These are phyloP conservation scores for Dasypogon diadema DNA, from an alignment of 2,888 invertebrate species.

Conservation along the genomic window DNA sequence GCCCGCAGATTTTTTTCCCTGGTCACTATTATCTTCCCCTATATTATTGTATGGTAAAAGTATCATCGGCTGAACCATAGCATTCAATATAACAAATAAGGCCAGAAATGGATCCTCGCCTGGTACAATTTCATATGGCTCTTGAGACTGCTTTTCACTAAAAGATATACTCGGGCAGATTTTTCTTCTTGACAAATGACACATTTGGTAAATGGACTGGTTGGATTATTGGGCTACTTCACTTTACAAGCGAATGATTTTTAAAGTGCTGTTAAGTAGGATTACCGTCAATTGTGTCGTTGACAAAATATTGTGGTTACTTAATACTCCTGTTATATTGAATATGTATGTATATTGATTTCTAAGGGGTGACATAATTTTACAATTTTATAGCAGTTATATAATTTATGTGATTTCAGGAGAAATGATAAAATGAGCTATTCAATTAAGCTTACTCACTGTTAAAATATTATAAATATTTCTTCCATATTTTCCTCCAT, in stretches of 20 bases:
- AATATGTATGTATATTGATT: slow-evolving; percentile 7
- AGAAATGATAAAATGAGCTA: too few species aligned
- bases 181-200: slow-evolving; percentile 38
- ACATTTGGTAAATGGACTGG: slow-evolving; percentile 38
- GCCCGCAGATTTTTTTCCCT: background rate
- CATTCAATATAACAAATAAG: too few species aligned
- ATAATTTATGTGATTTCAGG: too few species aligned
- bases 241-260: slow-evolving; percentile 46
- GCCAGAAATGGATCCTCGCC: too few species aligned
- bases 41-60: background rate
- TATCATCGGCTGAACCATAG: background rate
- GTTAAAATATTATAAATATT: too few species aligned
- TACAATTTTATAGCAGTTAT: too few species aligned
- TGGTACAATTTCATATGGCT: background rate
- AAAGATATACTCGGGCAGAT: background rate
- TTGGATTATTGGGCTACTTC: slow-evolving; percentile 35
- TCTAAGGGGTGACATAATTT: background rate
- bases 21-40: background rate
- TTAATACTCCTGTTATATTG: background rate
- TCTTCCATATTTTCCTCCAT: too few species aligned
- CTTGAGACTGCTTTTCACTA: slow-evolving; percentile 10
- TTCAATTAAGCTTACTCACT: too few species aligned
- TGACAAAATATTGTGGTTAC: slow-evolving; percentile 35
- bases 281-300: slow-evolving; percentile 41
- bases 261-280: slow-evolving; percentile 52